Base-by-base conservation (phyloP, 2,888 invertebrate species). In the Diarsia mendica region DNA sequence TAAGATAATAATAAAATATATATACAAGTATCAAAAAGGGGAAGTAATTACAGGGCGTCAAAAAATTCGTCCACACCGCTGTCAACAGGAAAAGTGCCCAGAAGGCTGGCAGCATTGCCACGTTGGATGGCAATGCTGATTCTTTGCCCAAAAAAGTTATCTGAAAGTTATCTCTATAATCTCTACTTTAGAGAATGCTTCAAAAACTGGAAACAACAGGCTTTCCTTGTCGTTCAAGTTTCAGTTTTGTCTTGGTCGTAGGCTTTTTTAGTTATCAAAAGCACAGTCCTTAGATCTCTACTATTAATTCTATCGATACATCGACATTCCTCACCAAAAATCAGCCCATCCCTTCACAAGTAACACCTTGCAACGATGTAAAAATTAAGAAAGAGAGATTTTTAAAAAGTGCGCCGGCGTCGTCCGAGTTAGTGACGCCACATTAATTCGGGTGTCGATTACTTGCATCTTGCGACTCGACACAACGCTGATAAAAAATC, bases 311-410 rank as follows among this genome's bases (percentile, higher is more conserved):
- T 60, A 78, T 84, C 79, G 79, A 85, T 58, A 71, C 58, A 77
- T 83, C 71, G 73, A 76, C 51, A 85, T 87, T 79, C 82, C 83
- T 0, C 84, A 84, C 84, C 8, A 75, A 23, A 67, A 28, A 20
- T 53, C n/a, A 0, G 49, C 44, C 77, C 90, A 83, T 85, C 91
- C 67, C 91, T 91, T 88, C 58, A 69, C 80, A 82, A 77, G 91
- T 89, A 94, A 94, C 95, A 96, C 95, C 95, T 96, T 95, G 94
- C 92, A 93, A 94, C 92, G 95, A 94, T 96, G 95, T 96, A 95
- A 95, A 96, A 96, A 96, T 96, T 95, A 96, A 95, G 94, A 93
- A 93, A 94, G 93, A 94, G 91, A 93, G 94, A 93, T 94, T 94
- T 94, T 94, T 92, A 92, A 93, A 92, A 92, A 91, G 91, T 90